Evolutionary conservation across 1,140 invertebrate species (phyloP).

Genomic region (Drosophila aff.): DNA sequence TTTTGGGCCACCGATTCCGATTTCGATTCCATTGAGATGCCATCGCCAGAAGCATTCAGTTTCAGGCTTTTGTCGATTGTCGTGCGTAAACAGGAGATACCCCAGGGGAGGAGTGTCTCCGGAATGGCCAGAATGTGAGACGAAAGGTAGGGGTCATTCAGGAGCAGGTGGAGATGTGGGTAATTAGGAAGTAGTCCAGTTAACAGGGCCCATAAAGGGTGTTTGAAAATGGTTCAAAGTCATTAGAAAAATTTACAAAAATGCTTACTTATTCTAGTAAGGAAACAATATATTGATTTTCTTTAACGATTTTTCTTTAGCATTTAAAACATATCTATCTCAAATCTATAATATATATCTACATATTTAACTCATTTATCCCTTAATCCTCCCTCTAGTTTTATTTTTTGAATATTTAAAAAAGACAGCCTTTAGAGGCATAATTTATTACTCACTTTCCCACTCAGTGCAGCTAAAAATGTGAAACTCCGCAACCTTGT

Average conservation of each 20-base stretch:
- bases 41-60: conserved; percentile 33
- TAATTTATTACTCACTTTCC: neutral
- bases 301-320: too few relatives aligned
- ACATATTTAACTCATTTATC: too few relatives aligned
- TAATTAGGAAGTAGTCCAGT: neutral
- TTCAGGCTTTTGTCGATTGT: conserved; percentile 56
- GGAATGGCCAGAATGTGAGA: neutral
- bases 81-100: conserved; percentile 48
- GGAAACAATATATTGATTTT: too few relatives aligned
- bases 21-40: conserved; percentile 39
- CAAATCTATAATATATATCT: too few relatives aligned
- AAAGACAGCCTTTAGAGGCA: too few relatives aligned
- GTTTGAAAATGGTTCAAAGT: neutral
- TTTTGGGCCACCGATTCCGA: conserved; percentile 27
- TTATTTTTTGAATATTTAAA: too few relatives aligned
- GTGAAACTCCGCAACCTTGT: conserved; percentile 10
- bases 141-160: neutral
- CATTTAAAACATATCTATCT: too few relatives aligned
- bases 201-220: neutral
- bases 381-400: too few relatives aligned
- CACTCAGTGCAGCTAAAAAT: neutral
- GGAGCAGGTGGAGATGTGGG: conserved; percentile 7
- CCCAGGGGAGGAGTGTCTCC: neutral
- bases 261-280: too few relatives aligned
- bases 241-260: neutral